phyloP scores from a whole-genome alignment of 2,888 invertebrate genomes.

The Apodemia hepburni region DNA sequence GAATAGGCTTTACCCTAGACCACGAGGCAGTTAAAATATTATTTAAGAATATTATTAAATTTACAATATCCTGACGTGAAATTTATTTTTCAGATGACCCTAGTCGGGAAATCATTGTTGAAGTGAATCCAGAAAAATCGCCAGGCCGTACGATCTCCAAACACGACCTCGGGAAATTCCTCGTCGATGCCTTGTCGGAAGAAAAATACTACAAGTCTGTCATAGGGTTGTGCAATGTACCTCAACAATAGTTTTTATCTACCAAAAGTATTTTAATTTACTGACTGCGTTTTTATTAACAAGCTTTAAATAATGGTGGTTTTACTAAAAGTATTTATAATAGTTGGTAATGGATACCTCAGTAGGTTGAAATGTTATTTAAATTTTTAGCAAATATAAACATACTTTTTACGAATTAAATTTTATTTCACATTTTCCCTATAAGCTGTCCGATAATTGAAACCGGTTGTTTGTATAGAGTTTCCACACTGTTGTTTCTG shows the following conservation, averaged over 20 bases:
- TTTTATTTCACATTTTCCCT: conserved; percentile 1
- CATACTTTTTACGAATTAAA: background rate
- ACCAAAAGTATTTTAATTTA: background rate
- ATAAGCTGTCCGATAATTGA: background rate
- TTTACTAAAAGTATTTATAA: conserved; percentile 11
- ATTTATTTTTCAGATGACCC: conserved; percentile 80
- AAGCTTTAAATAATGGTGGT: conserved; percentile 14
- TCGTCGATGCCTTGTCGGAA: conserved; percentile 85
- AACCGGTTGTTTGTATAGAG: background rate
- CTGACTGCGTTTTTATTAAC: conserved; percentile 6
- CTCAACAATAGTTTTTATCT: conserved; percentile 35
- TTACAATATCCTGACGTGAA: conserved; percentile 16
- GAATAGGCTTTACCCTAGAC: too few relatives aligned
- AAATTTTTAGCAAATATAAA: conserved; percentile 1
- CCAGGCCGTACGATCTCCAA: conserved; percentile 88
- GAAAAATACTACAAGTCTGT: conserved; percentile 82
- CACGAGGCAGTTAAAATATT: too few relatives aligned
- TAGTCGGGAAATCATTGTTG: conserved; percentile 75
- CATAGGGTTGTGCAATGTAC: conserved; percentile 60
- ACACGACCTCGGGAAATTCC: conserved; percentile 87
- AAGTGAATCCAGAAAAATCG: conserved; percentile 81
- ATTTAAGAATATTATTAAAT: background rate
- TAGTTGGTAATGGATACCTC: conserved; percentile 5
- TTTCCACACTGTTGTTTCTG: background rate
- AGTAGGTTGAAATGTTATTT: background rate